Percentiles rank a stretch among this genome's conserved stretches.
Evolutionary conservation across 2,888 invertebrate species (phyloP).

Genomic region (Nipponacmea schrenckii): DNA sequence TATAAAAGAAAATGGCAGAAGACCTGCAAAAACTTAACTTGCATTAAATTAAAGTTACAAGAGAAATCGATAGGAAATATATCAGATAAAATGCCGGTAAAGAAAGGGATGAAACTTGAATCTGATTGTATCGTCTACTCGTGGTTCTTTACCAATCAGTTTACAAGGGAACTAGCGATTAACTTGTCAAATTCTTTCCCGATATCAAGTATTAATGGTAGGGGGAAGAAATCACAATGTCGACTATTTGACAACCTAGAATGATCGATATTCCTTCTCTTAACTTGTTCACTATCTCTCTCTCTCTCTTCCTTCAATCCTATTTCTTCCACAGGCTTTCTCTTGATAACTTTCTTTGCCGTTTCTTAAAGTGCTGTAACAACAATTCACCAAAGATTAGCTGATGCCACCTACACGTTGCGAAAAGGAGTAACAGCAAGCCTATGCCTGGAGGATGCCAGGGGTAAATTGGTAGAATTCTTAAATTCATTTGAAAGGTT

Average conservation of each 20-base stretch:
- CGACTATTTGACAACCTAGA: not conserved
- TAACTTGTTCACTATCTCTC: not conserved
- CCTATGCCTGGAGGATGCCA: no score
- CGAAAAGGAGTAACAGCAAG: no score
- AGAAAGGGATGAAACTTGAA: not conserved
- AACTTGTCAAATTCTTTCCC: constrained; percentile 6
- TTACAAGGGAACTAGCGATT: constrained; percentile 8
- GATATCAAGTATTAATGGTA: constrained; percentile 3
- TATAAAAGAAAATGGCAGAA: not conserved
- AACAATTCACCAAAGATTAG: no score
- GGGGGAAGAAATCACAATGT: not conserved
- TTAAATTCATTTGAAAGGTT: no score
- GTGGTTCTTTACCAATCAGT: not conserved
- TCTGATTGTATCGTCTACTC: not conserved
- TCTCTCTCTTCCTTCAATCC: not conserved
- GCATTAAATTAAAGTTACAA: constrained; percentile 5
- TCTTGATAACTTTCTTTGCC: not conserved
- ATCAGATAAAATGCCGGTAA: not conserved
- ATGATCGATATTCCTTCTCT: constrained; percentile 1
- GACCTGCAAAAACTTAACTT: no score
- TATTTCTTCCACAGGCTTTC: not conserved
- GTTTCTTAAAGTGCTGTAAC: not conserved
- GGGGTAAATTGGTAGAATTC: no score
- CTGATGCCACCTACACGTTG: no score
- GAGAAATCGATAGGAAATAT: no score